phyloP scores from a whole-genome alignment of 2,888 invertebrate species.

The Pseudococcus jackbeardsleyi region DNA sequence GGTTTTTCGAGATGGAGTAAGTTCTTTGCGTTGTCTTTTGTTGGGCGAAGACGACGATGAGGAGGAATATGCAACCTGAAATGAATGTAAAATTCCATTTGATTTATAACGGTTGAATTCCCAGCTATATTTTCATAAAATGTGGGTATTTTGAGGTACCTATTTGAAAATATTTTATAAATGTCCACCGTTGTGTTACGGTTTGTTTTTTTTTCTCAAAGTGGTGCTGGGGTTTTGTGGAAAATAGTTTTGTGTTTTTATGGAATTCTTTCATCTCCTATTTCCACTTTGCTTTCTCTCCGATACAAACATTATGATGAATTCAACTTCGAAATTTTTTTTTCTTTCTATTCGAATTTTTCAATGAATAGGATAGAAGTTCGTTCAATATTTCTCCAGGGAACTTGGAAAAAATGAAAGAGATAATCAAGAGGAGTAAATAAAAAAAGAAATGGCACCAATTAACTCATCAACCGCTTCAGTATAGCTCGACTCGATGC shows the following conservation, averaged over 20 bases:
- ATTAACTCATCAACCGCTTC: neutral
- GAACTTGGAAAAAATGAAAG: too few species aligned
- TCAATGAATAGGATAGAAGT: too few species aligned
- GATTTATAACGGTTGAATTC: neutral
- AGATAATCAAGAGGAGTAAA: too few species aligned
- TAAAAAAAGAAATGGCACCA: too few species aligned
- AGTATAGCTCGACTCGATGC: neutral
- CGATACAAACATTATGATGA: neutral
- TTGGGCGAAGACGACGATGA: neutral
- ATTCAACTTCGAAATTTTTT: neutral
- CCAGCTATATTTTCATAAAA: neutral
- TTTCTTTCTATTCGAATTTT: neutral
- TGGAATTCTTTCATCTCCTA: too few species aligned
- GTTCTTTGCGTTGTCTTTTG: neutral
- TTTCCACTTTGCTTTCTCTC: too few species aligned
- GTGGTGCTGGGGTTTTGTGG: too few species aligned
- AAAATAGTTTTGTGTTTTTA: too few species aligned
- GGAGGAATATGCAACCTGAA: neutral
- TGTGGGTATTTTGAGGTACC: neutral
- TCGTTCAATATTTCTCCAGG: too few species aligned
- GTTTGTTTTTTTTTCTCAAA: too few species aligned
- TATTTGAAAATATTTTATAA: too few species aligned
- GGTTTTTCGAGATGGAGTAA: neutral
- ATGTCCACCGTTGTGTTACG: too few species aligned
- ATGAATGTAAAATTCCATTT: neutral